Conservation (phyloP, 1,140 invertebrate genomes). For the Parasteatoda tepidariorum region DNA sequence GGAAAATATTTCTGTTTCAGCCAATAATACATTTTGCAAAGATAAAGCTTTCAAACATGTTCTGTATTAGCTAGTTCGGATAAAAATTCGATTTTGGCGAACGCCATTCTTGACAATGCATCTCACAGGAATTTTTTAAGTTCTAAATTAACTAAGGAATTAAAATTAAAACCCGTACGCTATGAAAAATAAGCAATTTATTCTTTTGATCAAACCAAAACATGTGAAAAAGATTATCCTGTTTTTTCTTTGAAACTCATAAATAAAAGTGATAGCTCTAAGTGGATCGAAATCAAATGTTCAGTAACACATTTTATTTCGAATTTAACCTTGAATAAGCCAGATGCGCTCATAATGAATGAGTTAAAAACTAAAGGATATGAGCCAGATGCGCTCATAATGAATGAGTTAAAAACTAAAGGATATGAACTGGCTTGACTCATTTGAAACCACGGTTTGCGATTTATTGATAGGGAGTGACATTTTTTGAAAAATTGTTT, state of each 20-base stretch:
- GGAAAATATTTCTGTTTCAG: neutral
- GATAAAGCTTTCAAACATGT: neutral
- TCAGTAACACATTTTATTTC: neutral
- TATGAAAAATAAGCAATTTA: neutral
- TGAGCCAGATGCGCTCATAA: no score
- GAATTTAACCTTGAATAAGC: slow-evolving; percentile 8
- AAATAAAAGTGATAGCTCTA: neutral
- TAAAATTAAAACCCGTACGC: neutral
- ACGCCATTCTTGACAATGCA: no score
- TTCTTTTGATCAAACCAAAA: neutral
- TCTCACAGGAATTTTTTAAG: no score
- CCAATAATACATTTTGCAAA: neutral
- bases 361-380: neutral
- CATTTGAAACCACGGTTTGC: neutral
- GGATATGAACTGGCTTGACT: no score
- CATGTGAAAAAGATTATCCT: neutral
- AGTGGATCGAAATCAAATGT: neutral
- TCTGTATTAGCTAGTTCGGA: neutral
- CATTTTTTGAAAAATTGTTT: neutral
- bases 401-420: no score
- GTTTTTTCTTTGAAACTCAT: neutral
- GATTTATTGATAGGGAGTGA: no score
- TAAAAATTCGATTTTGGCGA: neutral
- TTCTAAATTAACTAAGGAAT: neutral
- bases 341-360: neutral